Evolutionary conservation across 2,113 vertebrate species (phyloP).

Genomic region (Saimiri boliviensis): DNA sequence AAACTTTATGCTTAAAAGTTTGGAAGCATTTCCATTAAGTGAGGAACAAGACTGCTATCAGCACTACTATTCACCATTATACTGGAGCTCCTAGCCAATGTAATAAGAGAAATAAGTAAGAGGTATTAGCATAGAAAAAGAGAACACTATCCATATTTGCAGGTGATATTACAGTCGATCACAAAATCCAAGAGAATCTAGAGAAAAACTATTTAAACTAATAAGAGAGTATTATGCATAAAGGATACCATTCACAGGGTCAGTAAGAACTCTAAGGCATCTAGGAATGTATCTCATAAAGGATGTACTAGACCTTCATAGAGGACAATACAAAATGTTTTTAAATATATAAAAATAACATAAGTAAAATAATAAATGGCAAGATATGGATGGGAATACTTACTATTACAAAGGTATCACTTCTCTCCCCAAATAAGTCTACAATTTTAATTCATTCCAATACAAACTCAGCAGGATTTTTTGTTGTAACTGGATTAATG

Average conservation of each 20-base stretch:
- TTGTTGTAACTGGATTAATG: neutral
- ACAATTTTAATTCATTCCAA: neutral
- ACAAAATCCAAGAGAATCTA: neutral
- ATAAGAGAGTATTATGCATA: neutral
- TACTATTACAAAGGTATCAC: neutral
- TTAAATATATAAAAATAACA: neutral
- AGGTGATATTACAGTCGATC: neutral
- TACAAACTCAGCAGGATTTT: neutral
- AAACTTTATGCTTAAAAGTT: slow-evolving; percentile 13
- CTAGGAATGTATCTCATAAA: neutral
- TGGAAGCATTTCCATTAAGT: neutral
- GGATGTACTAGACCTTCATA: neutral
- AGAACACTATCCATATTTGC: neutral
- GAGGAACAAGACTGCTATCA: neutral
- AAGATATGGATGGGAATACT: neutral
- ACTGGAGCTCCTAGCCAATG: neutral
- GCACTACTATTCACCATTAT: neutral
- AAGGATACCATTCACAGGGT: neutral
- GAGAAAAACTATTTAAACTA: neutral
- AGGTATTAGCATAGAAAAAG: neutral
- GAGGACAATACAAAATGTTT: neutral
- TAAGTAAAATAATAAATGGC: neutral
- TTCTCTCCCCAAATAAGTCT: neutral
- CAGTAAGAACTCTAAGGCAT: neutral
- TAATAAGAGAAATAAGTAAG: neutral